Evolutionary conservation across 2,113 vertebrate genomes (phyloP), one percentile per base, ranked within the genome.

Genomic region (Cephalopholis sonnerati): DNA sequence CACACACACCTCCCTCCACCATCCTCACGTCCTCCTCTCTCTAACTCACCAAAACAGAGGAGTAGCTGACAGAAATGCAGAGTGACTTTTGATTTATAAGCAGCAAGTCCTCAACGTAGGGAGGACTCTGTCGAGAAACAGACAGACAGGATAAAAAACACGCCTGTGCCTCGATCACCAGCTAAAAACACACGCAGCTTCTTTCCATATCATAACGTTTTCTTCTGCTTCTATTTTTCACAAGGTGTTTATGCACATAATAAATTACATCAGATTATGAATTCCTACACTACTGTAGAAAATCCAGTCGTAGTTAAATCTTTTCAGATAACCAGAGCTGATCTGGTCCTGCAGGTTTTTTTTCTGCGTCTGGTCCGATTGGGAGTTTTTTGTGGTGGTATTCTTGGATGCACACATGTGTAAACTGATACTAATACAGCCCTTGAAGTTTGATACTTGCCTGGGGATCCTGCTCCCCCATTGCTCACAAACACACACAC

Each of bases 371-470:
- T 76, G 65, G 62, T 85, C 50, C 53, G 57, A 87, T 63, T 32
- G 63, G 79, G 82, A 79, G 75, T 69, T 85, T 91, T 83, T 80
- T 86, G 73, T 32, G 77, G 82, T 75, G 84, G 87, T 83, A 88
- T 89, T 90, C 89, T 84, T 79, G 90, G 84, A 91, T 74, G 81
- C 73, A 71, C 74, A 85, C 85, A 85, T 66, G 73, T 79, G 91
- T 88, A 93, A 94, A 64, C 61, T 68, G 92, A 95, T 85, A 87
- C 93, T 93, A 94, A 93, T 91, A 92, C 90, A 89, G 90, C 83
- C 91, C 90, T 93, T 94, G 91, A 93, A 93, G 93, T 93, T 58
- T 91, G 92, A 94, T 92, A 93, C 91, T 91, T 79, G 89, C 89
- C 92, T 87, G 85, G 86, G 93, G 92, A 93, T 92, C 87, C 82